A percentile compares a stretch with the other conserved stretches of the same genome.
Evolutionary conservation across 2,113 vertebrate species (phyloP).

Genomic region (Rallus limicola): DNA sequence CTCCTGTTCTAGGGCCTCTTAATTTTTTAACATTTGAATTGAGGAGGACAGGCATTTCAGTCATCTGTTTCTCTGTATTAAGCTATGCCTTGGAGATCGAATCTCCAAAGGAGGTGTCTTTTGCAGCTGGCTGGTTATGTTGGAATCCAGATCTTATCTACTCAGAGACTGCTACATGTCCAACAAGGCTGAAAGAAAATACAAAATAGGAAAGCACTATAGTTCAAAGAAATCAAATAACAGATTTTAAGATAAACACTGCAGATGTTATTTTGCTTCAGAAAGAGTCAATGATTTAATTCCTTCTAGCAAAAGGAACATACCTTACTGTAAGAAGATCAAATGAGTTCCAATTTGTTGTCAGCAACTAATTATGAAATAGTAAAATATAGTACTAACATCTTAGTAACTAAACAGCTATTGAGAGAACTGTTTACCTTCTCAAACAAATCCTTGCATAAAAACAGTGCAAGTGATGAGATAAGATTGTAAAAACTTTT

Average conservation of each 20-base stretch:
- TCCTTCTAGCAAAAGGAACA: neutral
- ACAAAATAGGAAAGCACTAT: neutral
- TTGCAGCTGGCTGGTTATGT: neutral
- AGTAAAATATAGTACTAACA: neutral
- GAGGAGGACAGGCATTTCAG: neutral
- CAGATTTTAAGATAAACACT: neutral
- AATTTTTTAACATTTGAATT: neutral
- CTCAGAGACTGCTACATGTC: neutral
- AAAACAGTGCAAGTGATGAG: neutral
- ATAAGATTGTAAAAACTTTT: neutral
- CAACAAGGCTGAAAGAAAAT: neutral
- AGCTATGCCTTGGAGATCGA: neutral
- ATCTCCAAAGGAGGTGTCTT: neutral
- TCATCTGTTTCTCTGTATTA: neutral
- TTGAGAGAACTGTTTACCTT: neutral
- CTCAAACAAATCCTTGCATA: neutral
- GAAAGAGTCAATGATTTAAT: neutral
- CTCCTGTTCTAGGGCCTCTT: neutral
- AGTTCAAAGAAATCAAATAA: neutral
- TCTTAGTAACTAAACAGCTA: neutral
- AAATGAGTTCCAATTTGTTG: neutral
- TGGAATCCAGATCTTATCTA: neutral
- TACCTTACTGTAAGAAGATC: neutral
- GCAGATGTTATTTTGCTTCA: neutral
- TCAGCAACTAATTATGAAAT: neutral